Evolutionary conservation across 2,113 vertebrate genomes (phyloP).

Genomic region (Anas platyrhynchos): DNA sequence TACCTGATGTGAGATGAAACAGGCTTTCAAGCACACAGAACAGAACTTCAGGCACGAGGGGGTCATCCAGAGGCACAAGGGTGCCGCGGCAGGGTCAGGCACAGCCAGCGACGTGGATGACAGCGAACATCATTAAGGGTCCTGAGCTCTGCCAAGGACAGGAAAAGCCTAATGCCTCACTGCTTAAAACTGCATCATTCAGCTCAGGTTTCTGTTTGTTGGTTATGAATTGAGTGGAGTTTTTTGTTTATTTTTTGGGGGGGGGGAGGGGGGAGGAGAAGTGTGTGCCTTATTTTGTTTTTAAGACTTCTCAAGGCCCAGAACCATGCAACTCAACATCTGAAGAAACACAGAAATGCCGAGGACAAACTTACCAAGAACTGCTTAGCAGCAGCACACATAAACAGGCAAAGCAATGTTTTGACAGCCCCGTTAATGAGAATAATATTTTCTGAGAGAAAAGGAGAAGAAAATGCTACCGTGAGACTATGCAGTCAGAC

Average conservation of each 20-base stretch:
- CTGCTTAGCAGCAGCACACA: rapidly evolving
- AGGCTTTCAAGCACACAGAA: not conserved
- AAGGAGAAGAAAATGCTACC: not conserved
- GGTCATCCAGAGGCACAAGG: not conserved
- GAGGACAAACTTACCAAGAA: not conserved
- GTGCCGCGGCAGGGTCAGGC: no score
- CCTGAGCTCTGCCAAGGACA: not conserved
- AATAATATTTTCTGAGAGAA: not conserved
- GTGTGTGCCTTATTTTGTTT: no score
- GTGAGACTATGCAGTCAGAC: not conserved
- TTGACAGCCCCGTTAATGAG: rapidly evolving
- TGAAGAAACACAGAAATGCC: not conserved
- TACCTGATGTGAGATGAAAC: rapidly evolving
- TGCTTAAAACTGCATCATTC: no score
- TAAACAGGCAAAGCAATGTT: not conserved
- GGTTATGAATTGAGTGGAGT: no score
- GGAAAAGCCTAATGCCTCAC: not conserved
- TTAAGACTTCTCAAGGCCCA: not conserved
- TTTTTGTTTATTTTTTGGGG: no score
- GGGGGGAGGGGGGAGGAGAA: no score
- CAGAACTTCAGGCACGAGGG: not conserved
- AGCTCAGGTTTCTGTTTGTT: not conserved
- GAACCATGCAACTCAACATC: not conserved
- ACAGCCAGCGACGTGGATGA: not conserved
- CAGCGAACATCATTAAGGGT: not conserved